Evolutionary conservation across 2,797 vertebrate genomes (phyloP), one percentile per base, ranked within the genome.

Genomic region (Valencia hispanica): DNA sequence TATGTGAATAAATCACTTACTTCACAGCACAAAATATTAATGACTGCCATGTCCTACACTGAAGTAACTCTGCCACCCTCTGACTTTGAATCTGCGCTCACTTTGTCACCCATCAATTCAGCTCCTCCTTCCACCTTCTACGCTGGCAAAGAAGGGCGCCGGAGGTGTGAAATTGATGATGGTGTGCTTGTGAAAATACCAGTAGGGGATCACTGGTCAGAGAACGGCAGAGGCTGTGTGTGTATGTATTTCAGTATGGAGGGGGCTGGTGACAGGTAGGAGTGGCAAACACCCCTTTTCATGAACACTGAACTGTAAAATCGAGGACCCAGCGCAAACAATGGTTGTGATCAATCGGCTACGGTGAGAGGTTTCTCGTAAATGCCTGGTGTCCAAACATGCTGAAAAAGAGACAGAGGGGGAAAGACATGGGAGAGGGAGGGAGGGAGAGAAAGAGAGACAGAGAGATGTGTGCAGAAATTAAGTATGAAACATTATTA

Each of bases 291-390:
- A 76, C 86, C 76, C 79, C 89, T 91, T 94, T 92, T 92, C 90
- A 90, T 93, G 92, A 91, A 94, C 92, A 90, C 91, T 94, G 91
- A 92, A 92, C 93, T 94, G 93, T 92, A 93, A 94, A 94, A 94
- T 91, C 83, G 92, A 94, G 88, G 86, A 83, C 75, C 82, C 45
- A 57, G 79, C 43, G 68, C 87, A 91, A 93, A 94, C 91, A 93
- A 93, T 91, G 86, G 81, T 66, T 45, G 50, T 91, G 90, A 94
- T 93, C 90, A 92, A 89, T 93, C 72, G 89, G 85, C 88, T 87
- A 79, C 79, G 81, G 88, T 79, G 86, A 86, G 88, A 88, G 90
- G 84, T 76, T 91, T 88, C 92, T 91, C 50, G 70, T 84, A 87
- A 91, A 93, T 74, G 82, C 84, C 75, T 15, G 39, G 51, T 81